Evolutionary conservation across 2,113 vertebrate genomes (phyloP), one percentile per base, ranked within the genome.

Genomic region (Nesoenas mayeri): DNA sequence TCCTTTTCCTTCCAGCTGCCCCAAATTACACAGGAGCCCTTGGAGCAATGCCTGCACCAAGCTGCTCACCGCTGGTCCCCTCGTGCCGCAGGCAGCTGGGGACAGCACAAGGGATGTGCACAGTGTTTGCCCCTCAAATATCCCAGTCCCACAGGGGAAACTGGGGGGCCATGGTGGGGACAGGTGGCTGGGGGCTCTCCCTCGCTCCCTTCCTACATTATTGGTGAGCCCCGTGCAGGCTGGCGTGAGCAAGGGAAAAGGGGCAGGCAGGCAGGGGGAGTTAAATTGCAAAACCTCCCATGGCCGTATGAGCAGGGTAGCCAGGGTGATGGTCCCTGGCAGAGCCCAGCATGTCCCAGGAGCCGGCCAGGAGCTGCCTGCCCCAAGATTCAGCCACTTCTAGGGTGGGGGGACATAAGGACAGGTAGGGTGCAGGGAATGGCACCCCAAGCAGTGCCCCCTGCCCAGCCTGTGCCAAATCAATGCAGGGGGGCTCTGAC

Each of bases 401-500:
- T 50, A 61, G 42, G 9, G 25, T 36, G 12, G 25, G 31, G 31
- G 4, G 5, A 25, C 15, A 15, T 4, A 6, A 8, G 9, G 15
- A 38, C 7, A 66, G 12, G 28, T 3, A 74, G 28, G 44, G 60
- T n/a, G 54, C 34, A 71, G 18, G 22, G 19, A 64, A 61, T 25
- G 40, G n/a, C 15, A 72, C 13, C 7, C 29, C 28, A 40, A 64
- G 17, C 5, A 4, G 47, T 20, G 36, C 5, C n/a, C 28, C 44
- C 38, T 12, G 3, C 32, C 15, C 64, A 72, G 32, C 36, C 42
- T 12, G 15, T 53, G 20, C 36, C 53, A 71, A 25, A 88, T 34
- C 25, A 92, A 47, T 4, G 17, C 1, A 11, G 36, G 0, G 3
- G 19, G 9, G 2, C 18, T 65, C n/a, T 0, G 0, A 40, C 50